Percentiles rank a stretch among this genome's conserved stretches.
These are phyloP conservation scores for Stenodema calcarata DNA, from an alignment of 2,888 invertebrate species.

Conservation along the genomic window DNA sequence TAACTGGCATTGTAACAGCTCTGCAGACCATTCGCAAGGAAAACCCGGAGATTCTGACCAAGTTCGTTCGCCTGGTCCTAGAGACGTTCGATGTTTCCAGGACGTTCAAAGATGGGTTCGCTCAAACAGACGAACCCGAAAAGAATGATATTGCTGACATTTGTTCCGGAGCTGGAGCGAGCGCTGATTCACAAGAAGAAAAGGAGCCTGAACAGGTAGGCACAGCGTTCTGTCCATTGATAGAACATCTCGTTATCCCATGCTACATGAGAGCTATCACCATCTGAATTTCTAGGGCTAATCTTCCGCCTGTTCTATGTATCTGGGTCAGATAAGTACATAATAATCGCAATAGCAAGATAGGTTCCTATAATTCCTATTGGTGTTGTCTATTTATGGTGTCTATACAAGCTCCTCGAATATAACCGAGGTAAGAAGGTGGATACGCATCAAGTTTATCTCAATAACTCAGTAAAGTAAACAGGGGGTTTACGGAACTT, in stretches of 20 bases:
- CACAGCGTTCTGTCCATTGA: background rate
- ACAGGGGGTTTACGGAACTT: no score
- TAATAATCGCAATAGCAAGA: no score
- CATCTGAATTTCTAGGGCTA: background rate
- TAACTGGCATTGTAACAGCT: background rate
- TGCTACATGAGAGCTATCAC: no score
- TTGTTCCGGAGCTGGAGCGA: background rate
- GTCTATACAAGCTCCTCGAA: no score
- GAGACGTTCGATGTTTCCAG: background rate
- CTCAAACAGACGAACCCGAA: background rate
- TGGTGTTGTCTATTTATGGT: no score
- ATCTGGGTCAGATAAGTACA: no score
- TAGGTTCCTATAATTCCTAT: no score
- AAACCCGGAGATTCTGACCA: background rate
- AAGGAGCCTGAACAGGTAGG: background rate
- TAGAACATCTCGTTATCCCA: no score
- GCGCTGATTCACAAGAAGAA: background rate
- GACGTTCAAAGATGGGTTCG: background rate
- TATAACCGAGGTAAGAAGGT: no score
- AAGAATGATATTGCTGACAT: background rate
- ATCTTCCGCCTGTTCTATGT: no score
- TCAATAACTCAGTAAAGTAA: no score
- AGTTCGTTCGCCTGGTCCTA: background rate
- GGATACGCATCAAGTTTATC: no score
- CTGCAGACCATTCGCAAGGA: background rate